Base-by-base conservation (phyloP, 2,888 invertebrate species). In the Erpobdella octoculata region DNA sequence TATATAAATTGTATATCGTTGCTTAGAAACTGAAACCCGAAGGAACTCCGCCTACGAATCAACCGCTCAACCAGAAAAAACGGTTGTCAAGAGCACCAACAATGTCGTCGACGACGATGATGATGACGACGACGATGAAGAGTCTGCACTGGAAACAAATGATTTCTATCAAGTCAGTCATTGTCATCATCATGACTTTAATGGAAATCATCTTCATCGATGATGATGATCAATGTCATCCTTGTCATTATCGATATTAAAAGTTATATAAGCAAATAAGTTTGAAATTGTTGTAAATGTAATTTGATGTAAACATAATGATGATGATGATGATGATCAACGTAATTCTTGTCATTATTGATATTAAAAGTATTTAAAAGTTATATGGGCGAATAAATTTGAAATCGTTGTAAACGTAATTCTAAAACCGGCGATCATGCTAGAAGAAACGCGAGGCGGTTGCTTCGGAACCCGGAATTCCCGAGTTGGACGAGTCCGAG, bases 161-260 rank as follows among this genome's bases (percentile, higher is more conserved):
- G 53, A 53, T n/a, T 53, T 53, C 53, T 53, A 53, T 53, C 21
- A 53, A 53, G 53, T 53, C 28, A 28, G 53, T n/a, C n/a, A n/a
- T n/a, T 53, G 5, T n/a, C 28, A 28, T 9, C 28, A 21, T 48
- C 2, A 48, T 48, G 12, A 2, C 5, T 48, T 48, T 48, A 3
- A 5, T 48, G 25, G 4, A 5, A 48, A 3, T 12, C n/a, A n/a
- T n/a, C n/a, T n/a, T n/a, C n/a, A n/a, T n/a, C n/a, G n/a, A n/a
- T n/a, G n/a, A 48, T 48, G 3, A 4, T 6, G 3, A 25, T 48
- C 25, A 25, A 5, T 41, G 41, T 41, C 18, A 18, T 41, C 41
- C 9, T 41, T 41, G 41, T 41, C 41, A 18, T 41, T 41, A 41
- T 41, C 18, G 41, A 12, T 18, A 41, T 41, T 41, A 41, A 41